Base-by-base conservation (phyloP, 2,797 vertebrate species). In the Semaprochilodus insignis region DNA sequence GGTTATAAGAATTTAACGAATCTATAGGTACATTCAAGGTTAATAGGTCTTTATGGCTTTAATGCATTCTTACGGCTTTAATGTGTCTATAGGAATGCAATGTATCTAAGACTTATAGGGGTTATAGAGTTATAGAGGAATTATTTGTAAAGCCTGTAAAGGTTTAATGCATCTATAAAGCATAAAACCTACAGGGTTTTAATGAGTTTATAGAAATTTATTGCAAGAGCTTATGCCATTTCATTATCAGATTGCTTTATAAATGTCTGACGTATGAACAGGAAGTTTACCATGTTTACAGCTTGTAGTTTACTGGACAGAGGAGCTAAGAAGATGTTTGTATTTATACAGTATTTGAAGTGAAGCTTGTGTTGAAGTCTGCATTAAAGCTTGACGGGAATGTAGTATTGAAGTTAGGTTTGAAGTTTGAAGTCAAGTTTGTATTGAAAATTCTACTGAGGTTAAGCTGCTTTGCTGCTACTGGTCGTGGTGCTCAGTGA, bases 401-500 rank as follows among this genome's bases (percentile, higher is more conserved):
- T 7, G 1, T 3, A 6, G 40, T 48, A 48, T 48, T 48, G 44
- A 11, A 44, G 40, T 44, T 44, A 13, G 54, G 1, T 19, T 57
- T 7, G n/a, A 17, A 67, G 23, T 79, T 78, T 44, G 8, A 44
- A 44, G 40, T 44, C 15, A 25, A 69, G 73, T 62, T 36, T 74
- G 36, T 69, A 13, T 75, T 25, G n/a, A 57, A 34, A 15, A 19
- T 4, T 67, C 27, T 59, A 80, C 81, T 15, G 36, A 70, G 23
- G 27, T 51, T 55, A 25, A 19, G 40, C 52, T 59, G 65, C 81
- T 78, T 19, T 5, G 83, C 80, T 44, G 81, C 87, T 80, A 90
- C 91, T 89, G 88, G 88, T 87, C 54, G 81, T 66, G 63, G 76
- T 81, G 74, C 83, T 85, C 83, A 66, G 31, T 44, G 73, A 63